A percentile compares a stretch with the other conserved stretches of the same genome.
Evolutionary conservation across 2,888 invertebrate genomes (phyloP).

Genomic region (Coelopa pilipes): DNA sequence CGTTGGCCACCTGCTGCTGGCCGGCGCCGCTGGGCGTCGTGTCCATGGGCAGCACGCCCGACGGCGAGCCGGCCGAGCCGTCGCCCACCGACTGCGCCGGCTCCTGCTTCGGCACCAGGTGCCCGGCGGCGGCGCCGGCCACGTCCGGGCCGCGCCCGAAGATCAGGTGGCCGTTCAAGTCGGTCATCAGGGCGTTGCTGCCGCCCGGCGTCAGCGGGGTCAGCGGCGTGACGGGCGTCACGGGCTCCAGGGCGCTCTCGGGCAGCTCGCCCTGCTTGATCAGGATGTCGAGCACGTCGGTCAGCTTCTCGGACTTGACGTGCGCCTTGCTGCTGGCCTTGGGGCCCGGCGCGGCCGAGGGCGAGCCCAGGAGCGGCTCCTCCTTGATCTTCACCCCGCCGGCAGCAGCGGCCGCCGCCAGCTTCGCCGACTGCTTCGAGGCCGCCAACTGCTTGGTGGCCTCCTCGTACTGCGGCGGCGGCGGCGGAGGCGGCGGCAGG

Average conservation of each 20-base stretch:
- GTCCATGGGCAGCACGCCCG: constrained; percentile 52
- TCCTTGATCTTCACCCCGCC: constrained; percentile 56
- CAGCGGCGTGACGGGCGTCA: constrained; percentile 70
- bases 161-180: constrained; percentile 49
- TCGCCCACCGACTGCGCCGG: constrained; percentile 22
- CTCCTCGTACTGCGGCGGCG: constrained; percentile 79
- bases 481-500: constrained; percentile 66
- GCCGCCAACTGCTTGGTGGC: constrained; percentile 72
- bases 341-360: constrained; percentile 32
- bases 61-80: background rate
- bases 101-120: constrained; percentile 54
- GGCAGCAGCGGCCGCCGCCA: constrained; percentile 59
- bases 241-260: constrained; percentile 73
- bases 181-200: constrained; percentile 52
- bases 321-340: constrained; percentile 43
- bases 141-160: constrained; percentile 47
- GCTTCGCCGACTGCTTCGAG: constrained; percentile 53
- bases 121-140: constrained; percentile 47
- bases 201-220: constrained; percentile 58
- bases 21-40: constrained; percentile 48
- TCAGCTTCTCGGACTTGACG: constrained; percentile 65
- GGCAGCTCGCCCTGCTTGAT: constrained; percentile 94
- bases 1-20: constrained; percentile 43
- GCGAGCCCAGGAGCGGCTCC: constrained; percentile 44
- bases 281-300: constrained; percentile 90